These are phyloP conservation scores for Phyllotis vaccarum DNA, from an alignment of 2,797 vertebrate genomes.

Conservation along the genomic window DNA sequence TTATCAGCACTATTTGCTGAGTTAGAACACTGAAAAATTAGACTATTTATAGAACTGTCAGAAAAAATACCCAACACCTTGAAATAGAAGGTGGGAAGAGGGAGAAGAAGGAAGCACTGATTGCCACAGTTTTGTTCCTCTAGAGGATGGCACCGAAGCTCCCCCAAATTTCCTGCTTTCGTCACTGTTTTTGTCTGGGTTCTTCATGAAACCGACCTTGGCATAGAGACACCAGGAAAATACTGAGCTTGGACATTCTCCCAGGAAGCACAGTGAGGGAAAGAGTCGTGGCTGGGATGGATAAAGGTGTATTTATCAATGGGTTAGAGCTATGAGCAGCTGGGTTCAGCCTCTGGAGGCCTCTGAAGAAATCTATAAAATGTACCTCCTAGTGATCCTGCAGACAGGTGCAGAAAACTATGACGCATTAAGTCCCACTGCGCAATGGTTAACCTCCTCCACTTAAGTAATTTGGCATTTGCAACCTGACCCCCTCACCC, in stretches of 20 bases:
- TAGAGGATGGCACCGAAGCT: neutral
- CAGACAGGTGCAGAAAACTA: neutral
- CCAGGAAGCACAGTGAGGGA: constrained; percentile 12
- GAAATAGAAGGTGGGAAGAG: constrained; percentile 25
- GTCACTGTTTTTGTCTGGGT: neutral
- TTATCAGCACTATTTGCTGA: constrained; percentile 55
- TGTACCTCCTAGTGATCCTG: neutral
- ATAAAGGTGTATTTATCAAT: neutral
- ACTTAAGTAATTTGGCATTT: neutral
- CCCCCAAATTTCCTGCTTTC: neutral
- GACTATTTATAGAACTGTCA: constrained; percentile 66
- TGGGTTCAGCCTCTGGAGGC: neutral
- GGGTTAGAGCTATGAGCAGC: neutral
- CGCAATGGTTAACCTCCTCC: neutral
- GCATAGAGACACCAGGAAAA: neutral
- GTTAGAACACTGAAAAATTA: constrained; percentile 68
- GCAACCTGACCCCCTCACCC: neutral
- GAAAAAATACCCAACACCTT: neutral
- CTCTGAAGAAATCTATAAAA: neutral
- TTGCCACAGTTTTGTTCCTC: constrained; percentile 30
- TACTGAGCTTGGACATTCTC: neutral
- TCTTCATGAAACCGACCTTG: neutral
- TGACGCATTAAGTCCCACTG: neutral
- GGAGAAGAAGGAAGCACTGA: neutral
- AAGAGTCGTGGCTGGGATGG: neutral